A percentile compares a stretch with the other conserved stretches of the same genome.
Conservation (phyloP, 2,113 vertebrate species). For the Myxocyprinus asiaticus region DNA sequence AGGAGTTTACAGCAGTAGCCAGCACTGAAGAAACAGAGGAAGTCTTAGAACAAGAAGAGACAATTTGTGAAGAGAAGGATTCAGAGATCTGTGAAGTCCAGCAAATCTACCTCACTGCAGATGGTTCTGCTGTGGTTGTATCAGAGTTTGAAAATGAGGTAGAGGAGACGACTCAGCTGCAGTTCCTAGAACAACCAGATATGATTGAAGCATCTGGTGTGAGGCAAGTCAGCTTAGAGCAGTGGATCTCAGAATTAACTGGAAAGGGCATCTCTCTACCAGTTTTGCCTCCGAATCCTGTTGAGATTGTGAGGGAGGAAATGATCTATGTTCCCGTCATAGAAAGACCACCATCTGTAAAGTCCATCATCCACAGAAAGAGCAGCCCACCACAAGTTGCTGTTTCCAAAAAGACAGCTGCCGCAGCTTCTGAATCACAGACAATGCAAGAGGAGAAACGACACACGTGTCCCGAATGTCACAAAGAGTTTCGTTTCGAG, state of each 20-base stretch:
- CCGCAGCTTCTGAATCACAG: neutral
- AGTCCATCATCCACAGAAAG: conserved; percentile 52
- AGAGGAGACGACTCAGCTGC: conserved; percentile 45
- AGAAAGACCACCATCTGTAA: conserved; percentile 54
- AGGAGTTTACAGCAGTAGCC: neutral
- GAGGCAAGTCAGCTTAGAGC: conserved; percentile 52
- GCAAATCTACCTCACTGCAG: conserved; percentile 53
- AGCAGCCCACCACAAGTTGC: conserved; percentile 13
- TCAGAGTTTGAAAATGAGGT: conserved; percentile 45
- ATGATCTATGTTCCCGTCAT: conserved; percentile 36
- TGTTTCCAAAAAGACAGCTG: neutral
- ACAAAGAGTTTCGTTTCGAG: conserved; percentile 50
- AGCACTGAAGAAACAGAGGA: conserved; percentile 17
- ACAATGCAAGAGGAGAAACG: conserved; percentile 21
- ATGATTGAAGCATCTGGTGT: conserved; percentile 24
- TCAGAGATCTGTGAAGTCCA: conserved; percentile 50
- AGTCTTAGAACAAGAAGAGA: conserved; percentile 39
- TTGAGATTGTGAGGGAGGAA: conserved; percentile 42
- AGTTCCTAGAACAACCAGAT: conserved; percentile 43
- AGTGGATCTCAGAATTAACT: conserved; percentile 55
- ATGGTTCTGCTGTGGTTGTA: conserved; percentile 48
- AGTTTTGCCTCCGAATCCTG: conserved; percentile 29
- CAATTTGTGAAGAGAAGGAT: conserved; percentile 39
- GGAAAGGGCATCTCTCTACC: conserved; percentile 51
- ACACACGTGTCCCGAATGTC: conserved; percentile 42